Base-by-base conservation (phyloP, 2,797 vertebrate species). In the Pachyuromys duprasi region DNA sequence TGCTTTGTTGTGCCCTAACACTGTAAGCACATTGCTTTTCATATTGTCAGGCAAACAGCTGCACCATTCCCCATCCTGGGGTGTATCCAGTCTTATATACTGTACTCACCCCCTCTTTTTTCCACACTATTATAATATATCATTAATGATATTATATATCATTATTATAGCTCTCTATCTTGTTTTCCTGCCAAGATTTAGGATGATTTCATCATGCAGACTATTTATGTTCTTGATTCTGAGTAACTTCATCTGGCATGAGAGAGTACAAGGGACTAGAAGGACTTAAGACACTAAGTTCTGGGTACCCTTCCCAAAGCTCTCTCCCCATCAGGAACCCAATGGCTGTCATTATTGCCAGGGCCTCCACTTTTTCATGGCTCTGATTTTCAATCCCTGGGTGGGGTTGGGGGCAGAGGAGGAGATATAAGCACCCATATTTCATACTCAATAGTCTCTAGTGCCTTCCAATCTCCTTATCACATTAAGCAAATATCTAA, bases 61-160 rank as follows among this genome's bases (percentile, higher is more conserved):
- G 3, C 12, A 8, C 15, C 13, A 2, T n/a, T 20, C 28, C 5
- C 2, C 15, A 8, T 4, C 18, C 36, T 17, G 20, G 0, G 8
- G 15, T 76, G 55, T 7, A 5, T 53, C 36, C 31, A 22, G 24
- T 14, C 69, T 24, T 24, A 45, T 8, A 33, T 14, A 4, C 8
- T 36, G 4, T 26, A 33, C 5, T 42, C 31, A 1, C 39, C 13
- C 42, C 8, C 20, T 22, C 70, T 36, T 18, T 67, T 75, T 42
- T 15, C 22, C 13, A 33, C 3, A 26, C 55, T 8, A 45, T 2
- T 20, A 45, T 4, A 49, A 49, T 49, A 49, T 49, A 49, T 49
- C 8, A 2, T 49, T 49, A 49, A 49, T 49, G 49, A 49, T 49
- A 49, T 49, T 49, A 49, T 49, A 49, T 9, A 11, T 49, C 49